Conservation (phyloP, 2,888 invertebrate genomes). For the Ernsta delagoae region DNA sequence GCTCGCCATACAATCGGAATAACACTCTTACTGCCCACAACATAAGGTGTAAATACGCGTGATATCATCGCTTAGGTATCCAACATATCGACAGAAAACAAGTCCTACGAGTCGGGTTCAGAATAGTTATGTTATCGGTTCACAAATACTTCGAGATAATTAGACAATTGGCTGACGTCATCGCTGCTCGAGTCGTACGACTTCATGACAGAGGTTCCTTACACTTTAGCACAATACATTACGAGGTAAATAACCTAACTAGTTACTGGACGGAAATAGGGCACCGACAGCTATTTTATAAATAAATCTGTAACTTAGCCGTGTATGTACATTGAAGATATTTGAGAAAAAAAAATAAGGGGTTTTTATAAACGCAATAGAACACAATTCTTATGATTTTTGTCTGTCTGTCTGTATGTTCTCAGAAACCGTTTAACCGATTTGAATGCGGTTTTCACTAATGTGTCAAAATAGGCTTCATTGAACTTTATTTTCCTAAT, state of each 20-base stretch:
- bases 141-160: constrained; percentile 32
- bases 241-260: not conserved
- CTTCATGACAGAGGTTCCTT: not conserved
- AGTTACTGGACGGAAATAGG: no score
- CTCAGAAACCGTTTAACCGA: no score
- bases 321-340: no score
- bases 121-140: constrained; percentile 30
- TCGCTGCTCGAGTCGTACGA: constrained; percentile 3
- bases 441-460: no score
- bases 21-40: not conserved
- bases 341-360: no score
- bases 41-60: not conserved
- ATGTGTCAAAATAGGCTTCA: no score
- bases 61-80: not conserved
- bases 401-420: no score
- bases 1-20: not conserved
- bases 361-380: no score
- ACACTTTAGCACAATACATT: not conserved
- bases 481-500: no score
- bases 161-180: constrained; percentile 32
- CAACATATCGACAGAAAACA: constrained; percentile 21
- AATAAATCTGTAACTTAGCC: no score
- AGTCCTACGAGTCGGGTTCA: constrained; percentile 20
- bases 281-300: no score
- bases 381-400: no score